Evolutionary conservation across 2,888 invertebrate genomes (phyloP).

Genomic region (Drosophila leonis): DNA sequence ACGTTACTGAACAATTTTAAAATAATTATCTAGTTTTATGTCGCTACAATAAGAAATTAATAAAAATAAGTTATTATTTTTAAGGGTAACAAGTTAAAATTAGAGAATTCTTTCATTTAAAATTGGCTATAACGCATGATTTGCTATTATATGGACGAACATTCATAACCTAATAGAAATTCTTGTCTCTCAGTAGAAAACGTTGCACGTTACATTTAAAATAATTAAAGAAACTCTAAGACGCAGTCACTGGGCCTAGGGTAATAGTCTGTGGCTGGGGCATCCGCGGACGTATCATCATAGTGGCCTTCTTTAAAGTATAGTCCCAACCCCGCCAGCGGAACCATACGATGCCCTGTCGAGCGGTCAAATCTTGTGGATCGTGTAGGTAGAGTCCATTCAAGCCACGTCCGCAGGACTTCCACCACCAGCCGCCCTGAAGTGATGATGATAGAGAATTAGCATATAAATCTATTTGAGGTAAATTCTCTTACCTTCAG

Average conservation of each 20-base stretch:
- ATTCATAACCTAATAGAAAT: slow-evolving; percentile 57
- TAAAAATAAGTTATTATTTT: slow-evolving; percentile 82
- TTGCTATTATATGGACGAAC: slow-evolving; percentile 60
- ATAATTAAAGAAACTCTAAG: slow-evolving; percentile 46
- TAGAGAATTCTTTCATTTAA: slow-evolving; percentile 67
- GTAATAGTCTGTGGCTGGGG: slow-evolving; percentile 77
- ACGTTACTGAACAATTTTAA: slow-evolving; percentile 56
- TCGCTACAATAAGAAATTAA: slow-evolving; percentile 61
- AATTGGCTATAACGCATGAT: slow-evolving; percentile 77
- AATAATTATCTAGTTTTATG: slow-evolving; percentile 60
- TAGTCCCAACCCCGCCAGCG: slow-evolving; percentile 98
- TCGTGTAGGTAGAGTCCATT: slow-evolving; percentile 96
- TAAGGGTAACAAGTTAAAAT: slow-evolving; percentile 78
- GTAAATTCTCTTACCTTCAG: slow-evolving; percentile 87
- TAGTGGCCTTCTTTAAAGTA: slow-evolving; percentile 93
- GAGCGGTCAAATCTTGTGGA: slow-evolving; percentile 94
- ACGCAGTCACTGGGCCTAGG: slow-evolving; percentile 65
- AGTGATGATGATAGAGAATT: background rate
- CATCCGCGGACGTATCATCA: slow-evolving; percentile 94
- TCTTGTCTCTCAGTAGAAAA: slow-evolving; percentile 45
- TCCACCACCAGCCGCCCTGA: slow-evolving; percentile 97
- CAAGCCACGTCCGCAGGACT: slow-evolving; percentile 95
- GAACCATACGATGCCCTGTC: slow-evolving; percentile 98
- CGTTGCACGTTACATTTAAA: slow-evolving; percentile 23
- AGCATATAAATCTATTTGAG: background rate